A percentile compares a stretch with the other conserved stretches of the same genome.
These are phyloP conservation scores for Agrotis puta DNA, from an alignment of 2,888 invertebrate species.

Conservation along the genomic window DNA sequence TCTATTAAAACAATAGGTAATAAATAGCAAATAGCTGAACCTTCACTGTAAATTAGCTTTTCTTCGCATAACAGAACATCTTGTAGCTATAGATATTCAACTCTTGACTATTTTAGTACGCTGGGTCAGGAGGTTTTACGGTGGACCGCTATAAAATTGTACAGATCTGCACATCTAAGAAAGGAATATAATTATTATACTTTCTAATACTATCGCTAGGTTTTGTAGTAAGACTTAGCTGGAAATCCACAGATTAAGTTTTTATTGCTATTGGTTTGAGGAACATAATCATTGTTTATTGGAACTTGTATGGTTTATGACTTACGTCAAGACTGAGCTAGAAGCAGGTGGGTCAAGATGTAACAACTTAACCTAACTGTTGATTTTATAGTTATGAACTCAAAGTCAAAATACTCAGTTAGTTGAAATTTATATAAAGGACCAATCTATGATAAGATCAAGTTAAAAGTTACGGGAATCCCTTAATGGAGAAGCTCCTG, in stretches of 20 bases:
- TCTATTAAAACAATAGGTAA: slow-evolving; percentile 4
- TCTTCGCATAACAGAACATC: slow-evolving; percentile 28
- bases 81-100: slow-evolving; percentile 43
- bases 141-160: slow-evolving; percentile 49
- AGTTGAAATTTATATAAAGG: too few relatives aligned
- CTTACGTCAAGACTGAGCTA: too few relatives aligned
- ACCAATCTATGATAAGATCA: too few relatives aligned
- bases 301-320: too few relatives aligned
- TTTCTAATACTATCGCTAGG: slow-evolving; percentile 34
- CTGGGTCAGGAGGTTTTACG: slow-evolving; percentile 48
- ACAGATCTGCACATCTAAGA: slow-evolving; percentile 27
- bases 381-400: background rate
- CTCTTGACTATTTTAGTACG: slow-evolving; percentile 36
- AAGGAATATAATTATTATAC: slow-evolving; percentile 40
- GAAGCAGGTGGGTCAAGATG: too few relatives aligned
- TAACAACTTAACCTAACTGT: too few relatives aligned
- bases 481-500: background rate
- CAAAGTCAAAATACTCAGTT: background rate
- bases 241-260: background rate
- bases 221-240: slow-evolving; percentile 4
- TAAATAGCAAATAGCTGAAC: slow-evolving; percentile 1
- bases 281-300: background rate
- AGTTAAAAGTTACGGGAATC: too few relatives aligned
- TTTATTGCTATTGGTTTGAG: background rate
- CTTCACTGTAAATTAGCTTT: background rate